A percentile compares a stretch with the other conserved stretches of the same genome.
Conservation (phyloP, 2,113 vertebrate genomes). For the Gobio gobio region DNA sequence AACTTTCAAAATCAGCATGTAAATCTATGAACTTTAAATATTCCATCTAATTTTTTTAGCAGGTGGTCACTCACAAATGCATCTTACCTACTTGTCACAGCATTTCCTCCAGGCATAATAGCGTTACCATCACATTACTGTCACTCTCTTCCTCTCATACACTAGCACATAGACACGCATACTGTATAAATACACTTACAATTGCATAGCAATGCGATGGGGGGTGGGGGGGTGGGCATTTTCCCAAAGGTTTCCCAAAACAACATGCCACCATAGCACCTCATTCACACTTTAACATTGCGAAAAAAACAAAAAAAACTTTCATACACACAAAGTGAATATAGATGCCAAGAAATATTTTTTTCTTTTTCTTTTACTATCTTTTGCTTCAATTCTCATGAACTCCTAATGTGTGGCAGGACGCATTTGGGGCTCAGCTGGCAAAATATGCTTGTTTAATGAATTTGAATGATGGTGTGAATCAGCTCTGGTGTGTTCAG, state of each 20-base stretch:
- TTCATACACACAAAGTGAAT: slow-evolving; percentile 54
- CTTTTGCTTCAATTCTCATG: neutral
- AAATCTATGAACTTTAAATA: neutral
- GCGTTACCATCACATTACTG: neutral
- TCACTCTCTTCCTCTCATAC: neutral
- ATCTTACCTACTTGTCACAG: slow-evolving; percentile 13
- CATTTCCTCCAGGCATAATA: slow-evolving; percentile 18
- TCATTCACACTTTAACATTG: slow-evolving; percentile 49
- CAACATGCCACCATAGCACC: slow-evolving; percentile 8
- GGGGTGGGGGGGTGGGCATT: no score
- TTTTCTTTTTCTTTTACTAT: slow-evolving; percentile 62
- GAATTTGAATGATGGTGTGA: slow-evolving; percentile 59
- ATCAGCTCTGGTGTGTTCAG: slow-evolving; percentile 56
- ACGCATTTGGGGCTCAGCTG: slow-evolving; percentile 35
- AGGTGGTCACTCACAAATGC: slow-evolving; percentile 21
- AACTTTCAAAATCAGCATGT: neutral
- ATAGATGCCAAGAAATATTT: slow-evolving; percentile 64
- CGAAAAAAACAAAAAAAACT: neutral
- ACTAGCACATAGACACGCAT: slow-evolving; percentile 46
- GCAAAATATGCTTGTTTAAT: slow-evolving; percentile 58
- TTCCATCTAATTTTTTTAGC: neutral
- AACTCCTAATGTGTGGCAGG: neutral
- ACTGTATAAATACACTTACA: slow-evolving; percentile 45
- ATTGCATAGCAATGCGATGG: slow-evolving; percentile 55
- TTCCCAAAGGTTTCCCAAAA: no score